These are phyloP conservation scores for Sceliomorpha sp. DNA, from an alignment of 2,888 invertebrate genomes.

Conservation along the genomic window DNA sequence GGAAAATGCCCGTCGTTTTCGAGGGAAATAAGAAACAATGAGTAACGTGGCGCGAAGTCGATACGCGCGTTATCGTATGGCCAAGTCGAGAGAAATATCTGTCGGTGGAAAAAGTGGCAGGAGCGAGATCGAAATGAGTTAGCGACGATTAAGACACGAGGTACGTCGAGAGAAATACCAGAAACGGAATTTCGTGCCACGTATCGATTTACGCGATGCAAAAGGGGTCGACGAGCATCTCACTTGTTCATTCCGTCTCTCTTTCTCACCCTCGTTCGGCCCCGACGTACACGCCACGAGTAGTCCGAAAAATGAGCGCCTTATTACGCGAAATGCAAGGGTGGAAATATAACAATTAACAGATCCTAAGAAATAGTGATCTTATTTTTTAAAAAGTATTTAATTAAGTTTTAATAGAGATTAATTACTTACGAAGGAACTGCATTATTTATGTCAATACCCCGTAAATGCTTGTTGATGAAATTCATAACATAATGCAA, in stretches of 20 bases:
- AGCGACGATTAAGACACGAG: slow-evolving; percentile 45
- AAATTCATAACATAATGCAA: slow-evolving; percentile 47
- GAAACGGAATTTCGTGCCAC: slow-evolving; percentile 51
- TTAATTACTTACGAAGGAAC: background rate
- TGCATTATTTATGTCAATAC: slow-evolving; percentile 14
- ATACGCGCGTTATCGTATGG: slow-evolving; percentile 21
- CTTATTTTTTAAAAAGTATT: no score
- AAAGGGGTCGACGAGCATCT: slow-evolving; percentile 58
- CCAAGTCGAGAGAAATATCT: slow-evolving; percentile 22
- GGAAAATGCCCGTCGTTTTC: slow-evolving; percentile 7
- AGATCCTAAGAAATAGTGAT: slow-evolving; percentile 48
- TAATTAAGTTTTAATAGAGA: background rate
- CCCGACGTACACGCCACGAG: slow-evolving; percentile 50
- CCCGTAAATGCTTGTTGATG: slow-evolving; percentile 7
- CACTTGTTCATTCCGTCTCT: slow-evolving; percentile 49
- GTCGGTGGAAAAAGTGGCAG: slow-evolving; percentile 26
- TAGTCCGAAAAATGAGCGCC: slow-evolving; percentile 50
- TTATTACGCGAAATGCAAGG: slow-evolving; percentile 46
- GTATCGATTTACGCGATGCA: slow-evolving; percentile 65
- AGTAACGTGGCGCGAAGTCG: slow-evolving; percentile 1
- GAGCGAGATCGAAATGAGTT: slow-evolving; percentile 43
- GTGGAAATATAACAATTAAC: slow-evolving; percentile 53
- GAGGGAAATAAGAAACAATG: background rate
- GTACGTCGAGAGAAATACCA: slow-evolving; percentile 50
- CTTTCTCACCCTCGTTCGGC: slow-evolving; percentile 52